These are phyloP conservation scores for Pteromalus puparum DNA, from an alignment of 1,140 invertebrate genomes.

Conservation along the genomic window DNA sequence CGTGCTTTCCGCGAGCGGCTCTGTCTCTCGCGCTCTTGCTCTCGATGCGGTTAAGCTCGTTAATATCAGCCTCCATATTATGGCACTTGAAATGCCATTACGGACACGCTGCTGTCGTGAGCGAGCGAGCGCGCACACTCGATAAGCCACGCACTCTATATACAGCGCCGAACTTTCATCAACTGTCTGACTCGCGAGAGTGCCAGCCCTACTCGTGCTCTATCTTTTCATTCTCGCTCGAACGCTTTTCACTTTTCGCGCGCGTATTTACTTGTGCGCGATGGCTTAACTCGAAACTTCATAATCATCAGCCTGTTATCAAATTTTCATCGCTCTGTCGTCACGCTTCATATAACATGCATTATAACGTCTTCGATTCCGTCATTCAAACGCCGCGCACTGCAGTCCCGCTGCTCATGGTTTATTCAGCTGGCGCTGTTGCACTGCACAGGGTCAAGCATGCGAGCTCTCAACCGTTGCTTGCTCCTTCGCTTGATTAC, in stretches of 20 bases:
- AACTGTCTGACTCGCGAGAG: not conserved
- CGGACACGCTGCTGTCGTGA: conserved; percentile 41
- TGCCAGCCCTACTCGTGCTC: not conserved
- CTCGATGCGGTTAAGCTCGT: conserved; percentile 44
- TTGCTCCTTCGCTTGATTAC: conserved; percentile 36
- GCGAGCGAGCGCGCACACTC: not conserved
- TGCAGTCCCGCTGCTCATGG: conserved; percentile 13
- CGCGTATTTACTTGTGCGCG: no score
- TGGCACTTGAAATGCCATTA: conserved; percentile 51
- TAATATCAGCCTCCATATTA: conserved; percentile 52
- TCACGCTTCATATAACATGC: no score
- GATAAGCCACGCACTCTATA: conserved; percentile 8
- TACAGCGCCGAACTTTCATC: not conserved
- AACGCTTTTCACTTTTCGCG: no score
- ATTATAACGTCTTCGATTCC: conserved; percentile 19
- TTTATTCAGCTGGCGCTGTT: conserved; percentile 39
- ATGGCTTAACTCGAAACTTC: no score
- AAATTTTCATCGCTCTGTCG: no score
- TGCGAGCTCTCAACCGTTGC: not conserved
- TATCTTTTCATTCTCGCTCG: not conserved
- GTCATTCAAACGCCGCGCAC: not conserved
- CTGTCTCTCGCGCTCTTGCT: not conserved
- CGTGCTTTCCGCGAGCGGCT: not conserved
- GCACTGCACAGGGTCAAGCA: conserved; percentile 32
- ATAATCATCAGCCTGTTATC: no score